These are phyloP conservation scores for Oasisia sp. DNA, from an alignment of 2,888 invertebrate genomes.

Conservation along the genomic window DNA sequence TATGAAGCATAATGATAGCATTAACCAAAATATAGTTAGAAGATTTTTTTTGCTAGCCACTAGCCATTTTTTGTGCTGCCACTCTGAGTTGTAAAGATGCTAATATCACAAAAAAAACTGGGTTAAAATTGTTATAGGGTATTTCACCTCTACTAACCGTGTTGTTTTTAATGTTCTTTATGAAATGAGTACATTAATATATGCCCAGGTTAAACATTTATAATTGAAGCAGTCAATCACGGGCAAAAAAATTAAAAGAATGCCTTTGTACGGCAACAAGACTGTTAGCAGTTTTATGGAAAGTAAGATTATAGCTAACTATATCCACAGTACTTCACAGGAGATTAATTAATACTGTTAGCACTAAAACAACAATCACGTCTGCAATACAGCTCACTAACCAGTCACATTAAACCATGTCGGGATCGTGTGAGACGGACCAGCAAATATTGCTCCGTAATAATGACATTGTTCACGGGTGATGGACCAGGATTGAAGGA, in stretches of 20 bases:
- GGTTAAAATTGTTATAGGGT: too few species aligned
- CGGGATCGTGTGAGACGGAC: not conserved
- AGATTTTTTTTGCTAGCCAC: not conserved
- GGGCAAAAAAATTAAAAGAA: not conserved
- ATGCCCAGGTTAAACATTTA: not conserved
- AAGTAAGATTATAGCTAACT: not conserved
- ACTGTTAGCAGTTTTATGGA: not conserved
- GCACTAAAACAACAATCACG: not conserved
- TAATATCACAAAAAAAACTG: too few species aligned
- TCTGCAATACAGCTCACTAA: not conserved
- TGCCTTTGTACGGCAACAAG: not conserved
- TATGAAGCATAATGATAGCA: not conserved
- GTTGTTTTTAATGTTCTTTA: not conserved
- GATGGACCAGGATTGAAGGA: not conserved
- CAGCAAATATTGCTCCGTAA: constrained; percentile 3
- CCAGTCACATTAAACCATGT: not conserved
- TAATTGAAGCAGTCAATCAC: not conserved
- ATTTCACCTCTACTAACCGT: too few species aligned
- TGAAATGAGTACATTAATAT: not conserved
- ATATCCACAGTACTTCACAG: not conserved
- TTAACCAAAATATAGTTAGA: not conserved
- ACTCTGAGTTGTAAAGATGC: too few species aligned
- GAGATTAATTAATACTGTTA: not conserved
- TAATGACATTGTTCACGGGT: not conserved
- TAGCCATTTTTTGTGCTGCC: too few species aligned